Evolutionary conservation across 2,113 vertebrate genomes (phyloP).

Genomic region (Cavia aperea): DNA sequence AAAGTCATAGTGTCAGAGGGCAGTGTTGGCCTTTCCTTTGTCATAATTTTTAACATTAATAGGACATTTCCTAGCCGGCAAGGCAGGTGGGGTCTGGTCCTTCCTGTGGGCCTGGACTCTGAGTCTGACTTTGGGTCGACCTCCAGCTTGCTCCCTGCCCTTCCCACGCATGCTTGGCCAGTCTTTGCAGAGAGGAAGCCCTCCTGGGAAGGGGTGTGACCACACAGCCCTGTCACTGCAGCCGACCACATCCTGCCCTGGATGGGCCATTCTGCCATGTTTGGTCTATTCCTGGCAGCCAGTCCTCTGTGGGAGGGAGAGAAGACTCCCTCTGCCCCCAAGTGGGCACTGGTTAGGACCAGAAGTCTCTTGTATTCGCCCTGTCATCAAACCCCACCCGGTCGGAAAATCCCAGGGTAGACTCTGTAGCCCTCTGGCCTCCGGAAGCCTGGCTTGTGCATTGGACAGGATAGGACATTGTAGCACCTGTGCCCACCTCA

Average conservation of each 20-base stretch:
- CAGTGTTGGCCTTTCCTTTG: background rate
- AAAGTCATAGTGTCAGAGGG: background rate
- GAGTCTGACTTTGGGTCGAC: background rate
- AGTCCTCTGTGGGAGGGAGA: background rate
- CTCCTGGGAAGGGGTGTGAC: background rate
- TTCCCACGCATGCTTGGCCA: background rate
- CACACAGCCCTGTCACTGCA: accelerated
- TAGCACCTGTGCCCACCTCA: background rate
- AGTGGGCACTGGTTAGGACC: background rate
- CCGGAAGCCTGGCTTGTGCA: background rate
- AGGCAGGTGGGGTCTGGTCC: background rate
- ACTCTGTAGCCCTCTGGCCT: background rate
- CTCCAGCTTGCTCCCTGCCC: background rate
- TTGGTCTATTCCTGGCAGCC: background rate
- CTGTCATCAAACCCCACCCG: background rate
- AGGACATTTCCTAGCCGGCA: background rate
- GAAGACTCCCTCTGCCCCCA: background rate
- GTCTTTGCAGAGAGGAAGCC: background rate
- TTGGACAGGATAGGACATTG: background rate
- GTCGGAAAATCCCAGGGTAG: background rate
- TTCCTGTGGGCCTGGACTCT: background rate
- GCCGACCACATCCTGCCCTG: background rate
- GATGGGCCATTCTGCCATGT: background rate
- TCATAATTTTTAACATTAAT: background rate
- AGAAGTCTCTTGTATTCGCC: background rate